These are phyloP conservation scores for Pristis pectinata DNA, from an alignment of 2,797 vertebrate species.

Conservation along the genomic window DNA sequence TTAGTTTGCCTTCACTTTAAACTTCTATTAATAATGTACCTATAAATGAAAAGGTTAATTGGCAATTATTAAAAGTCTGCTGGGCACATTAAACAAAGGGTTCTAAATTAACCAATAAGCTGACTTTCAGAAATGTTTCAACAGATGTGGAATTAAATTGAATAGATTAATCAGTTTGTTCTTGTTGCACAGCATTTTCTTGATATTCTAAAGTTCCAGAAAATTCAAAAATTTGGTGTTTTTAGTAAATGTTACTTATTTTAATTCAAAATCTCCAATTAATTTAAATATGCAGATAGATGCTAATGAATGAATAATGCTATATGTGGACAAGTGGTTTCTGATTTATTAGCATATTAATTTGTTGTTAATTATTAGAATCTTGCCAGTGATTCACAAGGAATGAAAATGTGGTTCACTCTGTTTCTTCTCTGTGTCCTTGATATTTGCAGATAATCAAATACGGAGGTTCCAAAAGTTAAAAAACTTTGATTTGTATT, in stretches of 20 bases:
- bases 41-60: slow-evolving; percentile 30
- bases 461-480: too few species aligned
- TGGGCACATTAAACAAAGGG: not conserved
- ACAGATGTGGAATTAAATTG: not conserved
- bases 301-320: not conserved
- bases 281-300: not conserved
- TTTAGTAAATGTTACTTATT: not conserved
- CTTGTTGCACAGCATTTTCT: not conserved
- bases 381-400: not conserved
- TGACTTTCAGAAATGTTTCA: not conserved
- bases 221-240: not conserved
- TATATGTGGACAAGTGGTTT: not conserved
- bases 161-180: not conserved
- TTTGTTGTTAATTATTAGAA: not conserved
- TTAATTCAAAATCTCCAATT: not conserved
- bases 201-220: not conserved
- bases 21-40: not conserved
- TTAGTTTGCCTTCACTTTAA: not conserved
- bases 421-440: not conserved
- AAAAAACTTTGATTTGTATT: too few species aligned
- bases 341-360: not conserved
- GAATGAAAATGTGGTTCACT: not conserved
- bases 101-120: slow-evolving; percentile 2
- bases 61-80: slow-evolving; percentile 5
- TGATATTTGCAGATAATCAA: not conserved